These are phyloP conservation scores for Melieria omissa DNA, from an alignment of 2,888 invertebrate genomes.

Conservation along the genomic window DNA sequence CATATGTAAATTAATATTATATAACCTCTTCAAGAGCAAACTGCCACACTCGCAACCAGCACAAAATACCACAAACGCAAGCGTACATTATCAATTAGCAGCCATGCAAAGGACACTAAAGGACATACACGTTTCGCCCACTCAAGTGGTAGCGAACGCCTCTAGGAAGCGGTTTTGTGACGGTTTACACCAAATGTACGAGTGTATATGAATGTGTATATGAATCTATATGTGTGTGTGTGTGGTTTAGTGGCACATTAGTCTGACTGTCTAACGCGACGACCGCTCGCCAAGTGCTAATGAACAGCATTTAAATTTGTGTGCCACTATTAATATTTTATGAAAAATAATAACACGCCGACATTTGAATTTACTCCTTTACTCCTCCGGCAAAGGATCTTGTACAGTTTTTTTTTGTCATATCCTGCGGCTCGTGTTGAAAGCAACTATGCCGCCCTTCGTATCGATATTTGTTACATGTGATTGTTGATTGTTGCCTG, in stretches of 20 bases:
- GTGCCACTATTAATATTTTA: slow-evolving; percentile 54
- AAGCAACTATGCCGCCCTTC: too few relatives aligned
- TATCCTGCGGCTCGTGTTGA: too few relatives aligned
- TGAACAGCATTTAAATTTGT: slow-evolving; percentile 54
- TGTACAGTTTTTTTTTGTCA: too few relatives aligned
- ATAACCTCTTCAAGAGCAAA: slow-evolving; percentile 21
- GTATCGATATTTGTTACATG: too few relatives aligned
- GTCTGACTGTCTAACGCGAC: slow-evolving; percentile 12
- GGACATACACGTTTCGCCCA: slow-evolving; percentile 3
- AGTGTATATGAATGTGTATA: background rate
- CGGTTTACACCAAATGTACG: too few relatives aligned
- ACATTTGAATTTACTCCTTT: background rate
- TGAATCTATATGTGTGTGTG: background rate
- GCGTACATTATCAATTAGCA: slow-evolving; percentile 25
- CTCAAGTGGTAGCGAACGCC: too few relatives aligned
- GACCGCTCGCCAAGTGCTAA: slow-evolving; percentile 53
- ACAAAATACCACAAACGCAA: background rate
- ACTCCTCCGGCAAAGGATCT: too few relatives aligned
- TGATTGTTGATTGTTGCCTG: too few relatives aligned
- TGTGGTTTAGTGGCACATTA: background rate
- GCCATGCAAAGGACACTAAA: slow-evolving; percentile 25
- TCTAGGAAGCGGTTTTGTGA: too few relatives aligned
- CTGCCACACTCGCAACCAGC: background rate
- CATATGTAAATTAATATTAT: slow-evolving; percentile 35
- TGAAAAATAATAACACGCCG: slow-evolving; percentile 48